These are phyloP conservation scores for Anastatus disparis DNA, from an alignment of 1,140 invertebrate genomes.

Conservation along the genomic window DNA sequence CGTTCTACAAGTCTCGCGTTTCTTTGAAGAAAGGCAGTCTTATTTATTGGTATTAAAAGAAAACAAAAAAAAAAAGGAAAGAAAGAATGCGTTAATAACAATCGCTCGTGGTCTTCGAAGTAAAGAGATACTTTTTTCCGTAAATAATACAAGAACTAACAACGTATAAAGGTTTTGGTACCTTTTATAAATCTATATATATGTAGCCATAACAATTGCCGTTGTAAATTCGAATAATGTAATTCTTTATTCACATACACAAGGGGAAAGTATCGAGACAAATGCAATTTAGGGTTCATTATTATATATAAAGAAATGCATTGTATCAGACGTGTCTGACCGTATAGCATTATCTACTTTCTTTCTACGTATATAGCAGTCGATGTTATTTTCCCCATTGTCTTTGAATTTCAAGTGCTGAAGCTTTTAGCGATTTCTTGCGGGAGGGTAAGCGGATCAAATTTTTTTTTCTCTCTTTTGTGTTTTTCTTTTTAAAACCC, in stretches of 20 bases:
- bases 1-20: neutral
- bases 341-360: constrained; percentile 18
- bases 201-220: too few relatives aligned
- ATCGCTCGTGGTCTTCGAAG: too few relatives aligned
- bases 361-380: neutral
- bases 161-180: too few relatives aligned
- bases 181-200: too few relatives aligned
- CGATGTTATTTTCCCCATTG: constrained; percentile 5
- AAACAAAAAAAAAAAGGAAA: too few relatives aligned
- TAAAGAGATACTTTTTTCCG: too few relatives aligned
- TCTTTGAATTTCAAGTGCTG: neutral
- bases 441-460: constrained; percentile 21
- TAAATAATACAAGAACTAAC: too few relatives aligned
- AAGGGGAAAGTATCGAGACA: neutral
- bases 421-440: constrained; percentile 24
- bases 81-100: too few relatives aligned
- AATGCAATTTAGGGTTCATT: constrained; percentile 9
- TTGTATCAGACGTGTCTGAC: constrained; percentile 21
- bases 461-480: neutral
- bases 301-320: neutral
- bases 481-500: constrained; percentile 6
- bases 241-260: neutral
- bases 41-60: too few relatives aligned
- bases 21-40: neutral
- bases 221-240: constrained; percentile 3